Evolutionary conservation across 2,113 vertebrate species (phyloP).

Genomic region (Oxyura jamaicensis): DNA sequence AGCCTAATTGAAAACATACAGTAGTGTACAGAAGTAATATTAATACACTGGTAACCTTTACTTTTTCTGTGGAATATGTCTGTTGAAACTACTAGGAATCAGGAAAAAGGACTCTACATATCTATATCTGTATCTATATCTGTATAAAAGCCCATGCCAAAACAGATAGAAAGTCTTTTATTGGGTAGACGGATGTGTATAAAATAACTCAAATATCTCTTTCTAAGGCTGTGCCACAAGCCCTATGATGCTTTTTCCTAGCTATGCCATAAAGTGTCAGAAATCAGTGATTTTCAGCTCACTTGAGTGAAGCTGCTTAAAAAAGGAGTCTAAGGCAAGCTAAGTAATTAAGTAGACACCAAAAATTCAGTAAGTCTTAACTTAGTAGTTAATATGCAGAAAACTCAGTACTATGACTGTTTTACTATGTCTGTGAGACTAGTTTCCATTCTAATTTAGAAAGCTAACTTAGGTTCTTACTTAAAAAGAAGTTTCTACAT

Average conservation of each 20-base stretch:
- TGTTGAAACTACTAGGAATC: conserved; percentile 11
- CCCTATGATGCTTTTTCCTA: neutral
- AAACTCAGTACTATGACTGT: neutral
- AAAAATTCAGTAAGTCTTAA: neutral
- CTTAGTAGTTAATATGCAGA: neutral
- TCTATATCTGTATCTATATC: no score
- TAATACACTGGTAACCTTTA: neutral
- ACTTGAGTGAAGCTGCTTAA: neutral
- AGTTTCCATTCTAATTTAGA: neutral
- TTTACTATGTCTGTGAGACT: neutral
- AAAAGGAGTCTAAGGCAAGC: neutral
- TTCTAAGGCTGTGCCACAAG: neutral
- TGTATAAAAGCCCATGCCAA: neutral
- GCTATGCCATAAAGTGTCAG: neutral
- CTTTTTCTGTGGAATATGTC: conserved; percentile 31
- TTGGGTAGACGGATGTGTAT: neutral
- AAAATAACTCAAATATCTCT: neutral
- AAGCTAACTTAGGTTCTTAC: neutral
- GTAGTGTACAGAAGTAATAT: neutral
- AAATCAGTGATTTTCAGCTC: neutral
- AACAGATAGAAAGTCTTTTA: neutral
- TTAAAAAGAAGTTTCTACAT: neutral
- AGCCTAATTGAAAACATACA: conserved; percentile 44
- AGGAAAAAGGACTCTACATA: neutral
- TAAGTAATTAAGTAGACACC: neutral